phyloP scores from a whole-genome alignment of 2,888 invertebrate genomes.

The Agrenia bidenticulata region DNA sequence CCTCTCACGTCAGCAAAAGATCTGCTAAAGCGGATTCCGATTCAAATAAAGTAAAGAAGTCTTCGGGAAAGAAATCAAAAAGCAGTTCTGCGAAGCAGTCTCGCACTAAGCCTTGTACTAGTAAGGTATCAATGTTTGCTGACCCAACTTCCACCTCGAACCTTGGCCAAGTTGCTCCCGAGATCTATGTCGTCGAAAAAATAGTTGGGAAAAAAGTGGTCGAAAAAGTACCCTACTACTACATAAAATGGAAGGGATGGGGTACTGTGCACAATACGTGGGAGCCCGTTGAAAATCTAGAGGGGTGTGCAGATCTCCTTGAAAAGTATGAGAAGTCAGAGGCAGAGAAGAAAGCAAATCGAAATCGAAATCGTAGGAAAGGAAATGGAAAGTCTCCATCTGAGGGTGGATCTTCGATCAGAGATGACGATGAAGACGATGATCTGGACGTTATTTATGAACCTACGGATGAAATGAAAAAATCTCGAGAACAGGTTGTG shows the following conservation, averaged over 20 bases:
- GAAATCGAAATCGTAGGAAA: background rate
- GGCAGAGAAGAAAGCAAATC: conserved; percentile 13
- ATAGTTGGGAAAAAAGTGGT: conserved; percentile 32
- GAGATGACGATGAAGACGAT: conserved; percentile 10
- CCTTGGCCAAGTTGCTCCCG: background rate
- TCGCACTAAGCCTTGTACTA: too few species aligned
- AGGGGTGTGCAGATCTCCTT: conserved; percentile 35
- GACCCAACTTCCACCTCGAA: too few species aligned
- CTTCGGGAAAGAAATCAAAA: too few species aligned
- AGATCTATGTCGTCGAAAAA: conserved; percentile 40
- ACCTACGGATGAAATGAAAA: background rate
- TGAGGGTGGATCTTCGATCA: background rate
- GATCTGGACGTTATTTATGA: background rate
- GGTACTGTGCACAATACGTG: conserved; percentile 15
- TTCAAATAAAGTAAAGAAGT: too few species aligned
- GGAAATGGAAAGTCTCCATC: background rate
- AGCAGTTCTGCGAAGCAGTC: too few species aligned
- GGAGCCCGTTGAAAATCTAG: conserved; percentile 38
- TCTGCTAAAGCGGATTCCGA: too few species aligned
- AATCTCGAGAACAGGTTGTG: conserved; percentile 6
- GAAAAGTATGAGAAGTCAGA: conserved; percentile 22
- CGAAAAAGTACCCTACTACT: conserved; percentile 29
- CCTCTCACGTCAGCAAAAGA: too few species aligned
- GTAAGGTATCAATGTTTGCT: too few species aligned
- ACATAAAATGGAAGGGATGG: conserved; percentile 49